phyloP scores from a whole-genome alignment of 2,797 vertebrate species.

The Poecile montanus region DNA sequence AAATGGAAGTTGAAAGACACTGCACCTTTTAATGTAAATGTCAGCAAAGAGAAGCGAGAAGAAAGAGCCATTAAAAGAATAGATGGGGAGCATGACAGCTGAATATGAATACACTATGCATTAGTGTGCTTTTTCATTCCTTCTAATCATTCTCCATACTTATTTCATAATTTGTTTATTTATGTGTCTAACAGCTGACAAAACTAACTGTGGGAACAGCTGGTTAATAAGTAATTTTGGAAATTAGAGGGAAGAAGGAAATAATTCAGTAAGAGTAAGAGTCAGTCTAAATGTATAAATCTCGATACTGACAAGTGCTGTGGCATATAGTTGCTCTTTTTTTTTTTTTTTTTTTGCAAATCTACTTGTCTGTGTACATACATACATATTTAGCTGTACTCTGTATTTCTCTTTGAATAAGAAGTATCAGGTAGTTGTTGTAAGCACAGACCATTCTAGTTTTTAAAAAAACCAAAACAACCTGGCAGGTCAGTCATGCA shows the following conservation, averaged over 20 bases:
- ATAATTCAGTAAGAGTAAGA: not conserved
- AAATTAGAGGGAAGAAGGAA: slow-evolving; percentile 29
- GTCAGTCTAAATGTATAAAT: slow-evolving; percentile 6
- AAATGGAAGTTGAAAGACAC: slow-evolving; percentile 55
- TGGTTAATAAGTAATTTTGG: slow-evolving; percentile 69
- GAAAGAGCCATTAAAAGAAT: slow-evolving; percentile 71
- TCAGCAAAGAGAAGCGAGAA: slow-evolving; percentile 67
- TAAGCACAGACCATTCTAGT: not conserved
- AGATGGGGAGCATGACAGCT: slow-evolving; percentile 65
- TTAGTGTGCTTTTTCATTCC: slow-evolving; percentile 60
- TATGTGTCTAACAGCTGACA: slow-evolving; percentile 52
- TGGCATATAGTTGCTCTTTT: not conserved
- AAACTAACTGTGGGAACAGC: slow-evolving; percentile 46
- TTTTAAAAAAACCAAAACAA: not conserved
- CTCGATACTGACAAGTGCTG: not conserved
- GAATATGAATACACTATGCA: slow-evolving; percentile 69
- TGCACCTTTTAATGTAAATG: slow-evolving; percentile 63
- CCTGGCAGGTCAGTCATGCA: not conserved
- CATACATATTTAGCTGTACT: not conserved
- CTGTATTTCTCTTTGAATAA: not conserved
- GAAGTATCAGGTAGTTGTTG: not conserved
- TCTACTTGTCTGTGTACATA: not conserved
- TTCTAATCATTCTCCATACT: slow-evolving; percentile 61
- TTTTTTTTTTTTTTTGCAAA: not conserved
- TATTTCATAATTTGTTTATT: slow-evolving; percentile 71